A percentile compares a stretch with the other conserved stretches of the same genome.
Conservation (phyloP, 2,113 vertebrate genomes). For the Lonchura striata region DNA sequence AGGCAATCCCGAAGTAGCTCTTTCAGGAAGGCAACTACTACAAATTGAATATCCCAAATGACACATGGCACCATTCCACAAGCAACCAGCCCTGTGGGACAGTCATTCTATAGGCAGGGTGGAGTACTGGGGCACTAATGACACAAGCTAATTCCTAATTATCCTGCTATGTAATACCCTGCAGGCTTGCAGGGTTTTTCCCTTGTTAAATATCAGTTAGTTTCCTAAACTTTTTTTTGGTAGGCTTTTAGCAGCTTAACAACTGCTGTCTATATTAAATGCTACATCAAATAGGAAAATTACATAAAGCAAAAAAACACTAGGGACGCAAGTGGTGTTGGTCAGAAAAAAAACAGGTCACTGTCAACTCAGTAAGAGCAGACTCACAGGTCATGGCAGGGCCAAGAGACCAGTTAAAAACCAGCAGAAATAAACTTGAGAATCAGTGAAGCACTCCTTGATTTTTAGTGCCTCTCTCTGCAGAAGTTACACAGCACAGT, state of each 20-base stretch:
- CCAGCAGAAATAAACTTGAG: neutral
- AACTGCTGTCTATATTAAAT: neutral
- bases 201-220: neutral
- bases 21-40: neutral
- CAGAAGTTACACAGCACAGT: neutral
- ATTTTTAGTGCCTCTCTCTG: neutral
- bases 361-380: neutral
- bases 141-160: neutral
- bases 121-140: neutral
- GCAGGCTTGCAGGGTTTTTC: neutral
- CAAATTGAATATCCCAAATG: neutral
- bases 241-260: neutral
- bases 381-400: neutral
- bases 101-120: neutral
- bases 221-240: neutral
- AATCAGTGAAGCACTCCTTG: neutral
- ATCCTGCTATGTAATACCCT: neutral
- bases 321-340: rapidly evolving
- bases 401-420: neutral
- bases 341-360: neutral
- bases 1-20: neutral
- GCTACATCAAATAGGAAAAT: neutral
- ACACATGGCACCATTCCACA: neutral
- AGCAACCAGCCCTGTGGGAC: neutral
- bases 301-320: neutral